Base-by-base conservation (phyloP, 2,888 invertebrate genomes). In the Oligia fasciuncula region DNA sequence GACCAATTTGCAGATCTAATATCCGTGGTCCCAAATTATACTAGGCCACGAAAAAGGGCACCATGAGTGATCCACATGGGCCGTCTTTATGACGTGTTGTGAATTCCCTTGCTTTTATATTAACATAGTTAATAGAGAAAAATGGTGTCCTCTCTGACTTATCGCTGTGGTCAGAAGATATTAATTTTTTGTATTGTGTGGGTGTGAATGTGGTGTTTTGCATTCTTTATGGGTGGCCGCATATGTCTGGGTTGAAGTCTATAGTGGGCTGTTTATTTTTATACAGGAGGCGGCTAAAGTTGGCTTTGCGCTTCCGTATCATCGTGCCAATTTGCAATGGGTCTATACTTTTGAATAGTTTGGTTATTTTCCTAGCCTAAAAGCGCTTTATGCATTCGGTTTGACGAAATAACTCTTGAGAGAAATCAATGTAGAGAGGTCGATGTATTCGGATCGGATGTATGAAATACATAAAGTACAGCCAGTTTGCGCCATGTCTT, bases 1-100 rank as follows among this genome's bases (percentile, higher is more conserved):
- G 92, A 93, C 93, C 95, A 95, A 95, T 96, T 96, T 95, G 95
- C 95, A 95, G 95, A 95, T 95, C 93, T 95, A 95, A 95, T 95
- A 96, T 95, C 94, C 90, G 88, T 87, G 91, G 92, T 91, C 92
- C 91, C 91, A 93, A 94, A 94, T 93, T 93, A 92, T 93, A 90
- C 87, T 90, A 91, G 85, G 89, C 92, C 91, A 85, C 89, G 90
- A 84, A 86, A 91, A 89, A 87, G 89, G 90, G 89, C 88, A 86
- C 84, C 86, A 88, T 91, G 92, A 93, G 91, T 91, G 92, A 92
- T 93, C 92, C 94, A 91, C 92, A 91, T 91, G 94, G 92, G 91
- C 88, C 86, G 77, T 85, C 90, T 92, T 93, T 93, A 93, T 93
- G 94, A 92, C 92, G 90, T 91, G 85, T 87, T 80, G 80, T 84